Conservation (phyloP, 2,113 vertebrate genomes). For the Clinocottus analis region DNA sequence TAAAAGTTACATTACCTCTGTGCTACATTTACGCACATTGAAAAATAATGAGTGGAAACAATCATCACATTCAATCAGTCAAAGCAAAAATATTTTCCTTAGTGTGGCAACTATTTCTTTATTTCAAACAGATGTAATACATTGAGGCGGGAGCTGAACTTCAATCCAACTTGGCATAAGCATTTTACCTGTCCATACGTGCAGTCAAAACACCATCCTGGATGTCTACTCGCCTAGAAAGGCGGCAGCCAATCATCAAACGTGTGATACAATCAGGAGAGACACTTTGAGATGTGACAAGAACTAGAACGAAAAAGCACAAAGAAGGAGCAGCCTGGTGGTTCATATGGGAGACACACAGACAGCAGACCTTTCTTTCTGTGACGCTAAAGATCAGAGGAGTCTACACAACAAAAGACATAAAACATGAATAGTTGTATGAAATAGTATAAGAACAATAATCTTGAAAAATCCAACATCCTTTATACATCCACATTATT, state of each 20-base stretch:
- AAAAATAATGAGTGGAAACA: constrained; percentile 59
- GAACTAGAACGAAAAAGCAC: constrained; percentile 1
- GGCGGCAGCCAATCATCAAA: constrained; percentile 19
- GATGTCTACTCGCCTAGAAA: constrained; percentile 15
- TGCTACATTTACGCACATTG: constrained; percentile 32
- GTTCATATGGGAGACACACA: constrained; percentile 3
- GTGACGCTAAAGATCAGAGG: neutral
- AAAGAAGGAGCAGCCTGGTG: constrained; percentile 5
- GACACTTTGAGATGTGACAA: constrained; percentile 29
- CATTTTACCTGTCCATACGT: constrained; percentile 21
- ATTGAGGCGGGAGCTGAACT: constrained; percentile 1
- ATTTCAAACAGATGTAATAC: constrained; percentile 54
- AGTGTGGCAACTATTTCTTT: constrained; percentile 49
- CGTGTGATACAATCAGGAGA: constrained; percentile 14
- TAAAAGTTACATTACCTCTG: constrained; percentile 44
- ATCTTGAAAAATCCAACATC: neutral
- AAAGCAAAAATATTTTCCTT: constrained; percentile 46
- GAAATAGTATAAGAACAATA: neutral
- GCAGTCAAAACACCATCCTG: constrained; percentile 4
- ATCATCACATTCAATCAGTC: constrained; percentile 59
- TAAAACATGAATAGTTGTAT: neutral
- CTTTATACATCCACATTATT: neutral
- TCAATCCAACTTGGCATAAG: constrained; percentile 7
- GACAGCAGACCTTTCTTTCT: neutral
- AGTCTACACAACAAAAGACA: neutral